Percentiles rank a stretch among this genome's conserved stretches.
phyloP scores from a whole-genome alignment of 2,113 vertebrate genomes.

The Shinisaurus crocodilurus region DNA sequence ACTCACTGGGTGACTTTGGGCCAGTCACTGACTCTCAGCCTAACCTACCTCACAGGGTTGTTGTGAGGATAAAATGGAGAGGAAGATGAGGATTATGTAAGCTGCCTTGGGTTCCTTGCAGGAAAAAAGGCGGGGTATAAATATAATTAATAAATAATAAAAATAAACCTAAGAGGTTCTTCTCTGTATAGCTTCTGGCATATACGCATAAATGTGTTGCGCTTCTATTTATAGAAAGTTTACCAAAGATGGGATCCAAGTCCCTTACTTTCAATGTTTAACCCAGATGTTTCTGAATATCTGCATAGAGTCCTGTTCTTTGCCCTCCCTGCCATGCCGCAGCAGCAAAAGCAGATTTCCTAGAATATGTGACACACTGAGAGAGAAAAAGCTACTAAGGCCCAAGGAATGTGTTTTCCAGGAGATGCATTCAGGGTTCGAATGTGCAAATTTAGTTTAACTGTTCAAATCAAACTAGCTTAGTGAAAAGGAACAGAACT shows the following conservation, averaged over 20 bases:
- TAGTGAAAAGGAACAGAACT: background rate
- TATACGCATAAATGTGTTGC: background rate
- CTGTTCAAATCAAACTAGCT: background rate
- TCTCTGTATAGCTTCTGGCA: background rate
- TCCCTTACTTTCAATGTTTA: background rate
- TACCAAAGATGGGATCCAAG: background rate
- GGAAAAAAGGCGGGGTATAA: no score
- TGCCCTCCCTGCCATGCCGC: background rate
- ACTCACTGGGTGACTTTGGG: no score
- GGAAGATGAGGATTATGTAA: no score
- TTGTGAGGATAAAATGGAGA: no score
- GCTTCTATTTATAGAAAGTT: background rate
- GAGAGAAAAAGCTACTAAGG: no score
- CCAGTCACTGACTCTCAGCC: no score
- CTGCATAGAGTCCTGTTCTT: no score
- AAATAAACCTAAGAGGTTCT: background rate
- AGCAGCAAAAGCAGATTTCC: background rate
- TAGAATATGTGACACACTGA: background rate
- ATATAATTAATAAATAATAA: no score
- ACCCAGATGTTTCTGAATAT: background rate
- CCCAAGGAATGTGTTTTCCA: background rate
- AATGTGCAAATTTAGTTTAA: background rate
- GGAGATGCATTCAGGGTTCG: background rate
- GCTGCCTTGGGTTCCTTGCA: no score
- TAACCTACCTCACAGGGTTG: no score